Percentiles rank a stretch among this genome's conserved stretches.
phyloP scores from a whole-genome alignment of 2,888 invertebrate species.

The Erynnis tages region DNA sequence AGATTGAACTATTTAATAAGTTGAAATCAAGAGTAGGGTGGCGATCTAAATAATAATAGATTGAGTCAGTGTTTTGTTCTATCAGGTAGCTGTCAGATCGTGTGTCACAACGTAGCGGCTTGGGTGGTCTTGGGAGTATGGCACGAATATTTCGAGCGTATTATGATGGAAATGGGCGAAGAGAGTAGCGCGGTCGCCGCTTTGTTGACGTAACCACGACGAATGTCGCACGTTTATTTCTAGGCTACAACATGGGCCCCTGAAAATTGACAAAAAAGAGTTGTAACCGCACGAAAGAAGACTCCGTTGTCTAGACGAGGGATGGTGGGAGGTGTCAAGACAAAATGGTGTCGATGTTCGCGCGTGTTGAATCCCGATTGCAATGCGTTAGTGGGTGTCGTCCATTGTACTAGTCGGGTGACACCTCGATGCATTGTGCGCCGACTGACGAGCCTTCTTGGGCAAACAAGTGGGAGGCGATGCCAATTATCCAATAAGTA shows the following conservation, averaged over 20 bases:
- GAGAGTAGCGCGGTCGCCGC: slow-evolving; percentile 54
- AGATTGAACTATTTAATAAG: slow-evolving; percentile 3
- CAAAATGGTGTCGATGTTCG: slow-evolving; percentile 45
- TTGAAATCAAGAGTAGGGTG: slow-evolving; percentile 33
- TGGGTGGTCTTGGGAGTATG: slow-evolving; percentile 76
- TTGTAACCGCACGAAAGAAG: slow-evolving; percentile 6
- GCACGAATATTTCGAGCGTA: slow-evolving; percentile 74
- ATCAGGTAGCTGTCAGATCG: slow-evolving; percentile 69
- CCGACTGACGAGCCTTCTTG: slow-evolving; percentile 4
- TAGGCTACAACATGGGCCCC: slow-evolving; percentile 35
- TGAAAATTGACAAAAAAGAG: slow-evolving; percentile 32
- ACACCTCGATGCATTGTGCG: slow-evolving; percentile 40
- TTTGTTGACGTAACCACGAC: slow-evolving; percentile 66
- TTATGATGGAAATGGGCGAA: slow-evolving; percentile 74
- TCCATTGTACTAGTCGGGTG: slow-evolving; percentile 42
- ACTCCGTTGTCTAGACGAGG: slow-evolving; percentile 7
- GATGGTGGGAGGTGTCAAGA: slow-evolving; percentile 38
- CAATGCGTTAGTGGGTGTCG: slow-evolving; percentile 52
- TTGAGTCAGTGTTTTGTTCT: slow-evolving; percentile 65
- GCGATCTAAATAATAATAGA: slow-evolving; percentile 60
- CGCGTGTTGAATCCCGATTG: slow-evolving; percentile 62
- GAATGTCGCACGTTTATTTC: slow-evolving; percentile 53
- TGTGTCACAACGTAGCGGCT: slow-evolving; percentile 53
- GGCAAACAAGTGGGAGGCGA: slow-evolving; percentile 31
- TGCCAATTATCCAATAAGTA: slow-evolving; percentile 9